Conservation (phyloP, 2,113 vertebrate species). For the Monarcha castaneiventris region DNA sequence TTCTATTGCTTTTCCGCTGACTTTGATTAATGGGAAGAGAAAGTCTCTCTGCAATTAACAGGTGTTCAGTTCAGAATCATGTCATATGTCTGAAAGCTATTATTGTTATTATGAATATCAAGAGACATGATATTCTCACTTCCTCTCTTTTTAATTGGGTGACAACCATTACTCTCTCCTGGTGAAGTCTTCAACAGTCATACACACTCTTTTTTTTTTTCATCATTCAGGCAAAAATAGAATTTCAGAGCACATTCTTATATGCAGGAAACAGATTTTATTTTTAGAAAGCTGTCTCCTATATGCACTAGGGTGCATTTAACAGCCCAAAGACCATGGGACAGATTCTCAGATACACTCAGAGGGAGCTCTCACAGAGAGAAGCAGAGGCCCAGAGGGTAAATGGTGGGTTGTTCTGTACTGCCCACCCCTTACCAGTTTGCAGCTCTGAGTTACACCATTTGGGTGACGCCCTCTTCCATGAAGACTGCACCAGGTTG, state of each 20-base stretch:
- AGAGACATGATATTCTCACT: constrained; percentile 1
- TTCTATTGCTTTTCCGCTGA: neutral
- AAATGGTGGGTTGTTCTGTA: neutral
- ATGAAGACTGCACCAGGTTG: neutral
- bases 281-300: neutral
- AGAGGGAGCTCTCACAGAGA: neutral
- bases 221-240: neutral
- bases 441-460: neutral
- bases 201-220: neutral
- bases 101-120: constrained; percentile 34
- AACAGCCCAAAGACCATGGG: neutral
- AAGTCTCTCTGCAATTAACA: constrained; percentile 19
- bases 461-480: neutral
- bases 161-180: neutral
- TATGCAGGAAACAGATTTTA: neutral
- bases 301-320: neutral
- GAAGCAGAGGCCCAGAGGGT: neutral
- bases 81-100: constrained; percentile 10
- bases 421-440: neutral
- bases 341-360: neutral
- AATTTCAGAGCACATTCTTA: neutral
- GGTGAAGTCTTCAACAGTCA: neutral
- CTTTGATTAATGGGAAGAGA: constrained; percentile 7
- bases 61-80: constrained; percentile 17
- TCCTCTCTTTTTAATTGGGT: constrained; percentile 21